Percentiles rank a stretch among this genome's conserved stretches.
phyloP scores from a whole-genome alignment of 2,888 invertebrate genomes.

The Lasioglossum lativentre region DNA sequence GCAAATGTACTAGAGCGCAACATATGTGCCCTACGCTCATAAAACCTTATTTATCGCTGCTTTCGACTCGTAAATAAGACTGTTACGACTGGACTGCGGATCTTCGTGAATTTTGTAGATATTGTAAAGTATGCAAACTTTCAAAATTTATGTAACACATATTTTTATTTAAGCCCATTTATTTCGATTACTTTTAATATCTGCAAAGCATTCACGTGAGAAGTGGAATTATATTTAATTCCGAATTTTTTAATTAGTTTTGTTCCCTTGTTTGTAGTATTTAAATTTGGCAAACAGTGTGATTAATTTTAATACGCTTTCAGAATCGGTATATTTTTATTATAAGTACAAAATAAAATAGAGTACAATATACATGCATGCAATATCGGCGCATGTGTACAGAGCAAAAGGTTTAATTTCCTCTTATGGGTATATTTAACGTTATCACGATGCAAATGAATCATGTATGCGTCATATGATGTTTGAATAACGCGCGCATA shows the following conservation, averaged over 20 bases:
- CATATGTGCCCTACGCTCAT: neutral
- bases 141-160: neutral
- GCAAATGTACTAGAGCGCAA: neutral
- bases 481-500: neutral
- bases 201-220: neutral
- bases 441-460: neutral
- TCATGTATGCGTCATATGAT: neutral
- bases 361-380: neutral
- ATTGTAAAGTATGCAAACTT: neutral
- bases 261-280: neutral
- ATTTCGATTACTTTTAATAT: neutral
- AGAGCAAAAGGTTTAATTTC: neutral
- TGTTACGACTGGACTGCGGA: neutral
- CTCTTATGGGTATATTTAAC: neutral
- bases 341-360: neutral
- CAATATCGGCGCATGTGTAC: neutral
- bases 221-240: neutral
- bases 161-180: neutral
- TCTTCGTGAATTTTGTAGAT: neutral
- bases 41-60: slow-evolving; percentile 1
- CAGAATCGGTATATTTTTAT: too few relatives aligned
- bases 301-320: neutral
- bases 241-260: too few relatives aligned
- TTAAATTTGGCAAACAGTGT: neutral
- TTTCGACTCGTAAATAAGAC: neutral